A percentile compares a stretch with the other conserved stretches of the same genome.
Conservation (phyloP, 37 sponge, comb jelly and placozoan genomes). For the Amphimedon queenslandica region DNA sequence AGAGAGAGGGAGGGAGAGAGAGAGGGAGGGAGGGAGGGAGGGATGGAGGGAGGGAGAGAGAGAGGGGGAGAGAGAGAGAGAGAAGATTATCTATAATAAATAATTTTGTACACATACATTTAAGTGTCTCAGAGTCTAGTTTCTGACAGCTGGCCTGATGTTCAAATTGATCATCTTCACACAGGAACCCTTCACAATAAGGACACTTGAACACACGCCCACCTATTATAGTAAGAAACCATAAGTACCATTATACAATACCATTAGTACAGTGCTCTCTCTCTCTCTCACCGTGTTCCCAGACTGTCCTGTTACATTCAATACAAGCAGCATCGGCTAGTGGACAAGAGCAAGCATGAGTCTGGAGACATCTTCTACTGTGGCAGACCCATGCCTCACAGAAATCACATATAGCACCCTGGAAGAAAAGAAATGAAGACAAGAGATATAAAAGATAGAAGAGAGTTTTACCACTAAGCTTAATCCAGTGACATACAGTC, state of each 20-base stretch:
- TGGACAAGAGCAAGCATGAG: slow-evolving; percentile 94
- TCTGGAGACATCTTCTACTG: slow-evolving; percentile 88
- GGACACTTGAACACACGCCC: slow-evolving; percentile 92
- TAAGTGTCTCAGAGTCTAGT: slow-evolving; percentile 76
- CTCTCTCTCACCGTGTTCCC: slow-evolving; percentile 82
- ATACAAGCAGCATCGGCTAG: slow-evolving; percentile 79
- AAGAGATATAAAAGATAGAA: background rate
- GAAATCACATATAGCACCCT: slow-evolving; percentile 99
- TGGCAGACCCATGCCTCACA: slow-evolving; percentile 99
- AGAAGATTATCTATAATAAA: no score
- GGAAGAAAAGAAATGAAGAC: background rate
- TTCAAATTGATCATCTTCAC: slow-evolving; percentile 99
- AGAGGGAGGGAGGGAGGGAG: no score
- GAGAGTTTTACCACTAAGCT: slow-evolving; percentile 67
- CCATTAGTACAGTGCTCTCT: background rate
- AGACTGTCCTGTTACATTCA: slow-evolving; percentile 89
- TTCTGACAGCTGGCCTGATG: slow-evolving; percentile 99
- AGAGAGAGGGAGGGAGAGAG: no score
- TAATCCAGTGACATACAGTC: slow-evolving; percentile 80
- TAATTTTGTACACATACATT: slow-evolving; percentile 58
- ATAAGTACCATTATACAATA: background rate
- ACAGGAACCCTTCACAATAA: slow-evolving; percentile 81
- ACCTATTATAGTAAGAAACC: slow-evolving; percentile 27
- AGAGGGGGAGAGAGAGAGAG: no score
- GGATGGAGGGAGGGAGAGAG: no score